Evolutionary conservation across 2,888 invertebrate genomes (phyloP).

Genomic region (Oscheius sp.): DNA sequence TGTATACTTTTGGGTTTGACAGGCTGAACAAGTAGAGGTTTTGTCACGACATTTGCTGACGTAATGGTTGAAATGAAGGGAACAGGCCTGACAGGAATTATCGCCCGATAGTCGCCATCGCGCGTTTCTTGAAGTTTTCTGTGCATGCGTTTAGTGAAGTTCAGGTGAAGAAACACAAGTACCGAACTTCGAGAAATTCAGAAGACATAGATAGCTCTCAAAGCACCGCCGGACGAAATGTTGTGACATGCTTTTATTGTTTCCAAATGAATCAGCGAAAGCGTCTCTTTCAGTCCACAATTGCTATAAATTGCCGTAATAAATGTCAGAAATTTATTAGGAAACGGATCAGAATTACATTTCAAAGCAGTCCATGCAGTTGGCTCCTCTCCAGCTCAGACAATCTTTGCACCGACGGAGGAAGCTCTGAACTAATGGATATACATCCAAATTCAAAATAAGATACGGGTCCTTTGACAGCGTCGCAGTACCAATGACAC

Average conservation of each 20-base stretch:
- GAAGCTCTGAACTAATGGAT: slow-evolving; percentile 48
- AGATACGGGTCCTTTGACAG: slow-evolving; percentile 60
- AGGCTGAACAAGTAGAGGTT: too few species aligned
- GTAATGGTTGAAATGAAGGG: not conserved
- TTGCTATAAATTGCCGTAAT: too few species aligned
- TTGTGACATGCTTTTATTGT: slow-evolving; percentile 18
- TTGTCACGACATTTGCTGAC: too few species aligned
- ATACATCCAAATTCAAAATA: not conserved
- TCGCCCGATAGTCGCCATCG: not conserved
- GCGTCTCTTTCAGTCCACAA: not conserved
- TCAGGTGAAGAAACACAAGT: not conserved
- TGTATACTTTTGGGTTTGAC: too few species aligned
- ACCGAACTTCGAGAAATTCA: slow-evolving; percentile 11
- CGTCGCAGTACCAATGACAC: slow-evolving; percentile 68
- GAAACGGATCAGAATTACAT: slow-evolving; percentile 40
- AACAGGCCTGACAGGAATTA: not conserved
- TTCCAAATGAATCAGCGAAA: slow-evolving; percentile 21
- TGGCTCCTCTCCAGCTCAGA: slow-evolving; percentile 59
- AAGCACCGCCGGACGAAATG: not conserved
- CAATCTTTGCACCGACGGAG: slow-evolving; percentile 62
- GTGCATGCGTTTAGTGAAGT: not conserved
- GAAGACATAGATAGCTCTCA: slow-evolving; percentile 14
- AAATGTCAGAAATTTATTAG: too few species aligned
- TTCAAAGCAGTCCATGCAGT: slow-evolving; percentile 67
- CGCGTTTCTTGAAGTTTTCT: slow-evolving; percentile 1